A percentile compares a stretch with the other conserved stretches of the same genome.
phyloP scores from a whole-genome alignment of 2,888 invertebrate genomes.

The Agonum fuliginosum region DNA sequence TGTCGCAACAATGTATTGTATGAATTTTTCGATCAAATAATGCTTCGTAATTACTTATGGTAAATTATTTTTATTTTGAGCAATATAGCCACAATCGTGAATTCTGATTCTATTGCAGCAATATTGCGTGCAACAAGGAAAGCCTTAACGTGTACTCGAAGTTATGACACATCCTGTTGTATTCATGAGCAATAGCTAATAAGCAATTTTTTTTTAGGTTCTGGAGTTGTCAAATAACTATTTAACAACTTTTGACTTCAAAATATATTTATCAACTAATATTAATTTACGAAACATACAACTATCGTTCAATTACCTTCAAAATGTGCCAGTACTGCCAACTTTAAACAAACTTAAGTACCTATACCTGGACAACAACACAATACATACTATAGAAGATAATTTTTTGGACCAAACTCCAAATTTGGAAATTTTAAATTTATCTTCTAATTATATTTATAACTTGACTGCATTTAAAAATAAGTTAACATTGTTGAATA shows the following conservation, averaged over 20 bases:
- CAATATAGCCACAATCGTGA: too few relatives aligned
- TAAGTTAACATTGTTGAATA: neutral
- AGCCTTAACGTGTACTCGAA: too few relatives aligned
- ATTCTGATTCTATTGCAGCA: too few relatives aligned
- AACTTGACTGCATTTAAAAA: neutral
- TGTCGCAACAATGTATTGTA: too few relatives aligned
- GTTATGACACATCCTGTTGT: neutral
- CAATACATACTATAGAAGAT: neutral
- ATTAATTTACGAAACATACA: neutral
- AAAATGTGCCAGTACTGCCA: neutral
- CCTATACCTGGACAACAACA: conserved; percentile 24
- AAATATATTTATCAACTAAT: conserved; percentile 6
- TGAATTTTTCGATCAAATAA: too few relatives aligned
- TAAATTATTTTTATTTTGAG: too few relatives aligned
- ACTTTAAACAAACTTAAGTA: conserved; percentile 20
- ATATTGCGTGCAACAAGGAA: too few relatives aligned
- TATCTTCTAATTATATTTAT: neutral
- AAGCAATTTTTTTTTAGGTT: neutral
- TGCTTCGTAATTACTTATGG: too few relatives aligned
- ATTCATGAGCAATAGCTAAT: neutral
- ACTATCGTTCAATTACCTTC: neutral
- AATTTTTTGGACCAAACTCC: neutral
- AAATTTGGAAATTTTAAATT: conserved; percentile 13
- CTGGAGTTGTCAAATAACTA: conserved; percentile 3
- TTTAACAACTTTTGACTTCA: neutral